Percentiles rank a stretch among this genome's conserved stretches.
Conservation (phyloP, 1,140 invertebrate genomes). For the Potamilus streckersoni region DNA sequence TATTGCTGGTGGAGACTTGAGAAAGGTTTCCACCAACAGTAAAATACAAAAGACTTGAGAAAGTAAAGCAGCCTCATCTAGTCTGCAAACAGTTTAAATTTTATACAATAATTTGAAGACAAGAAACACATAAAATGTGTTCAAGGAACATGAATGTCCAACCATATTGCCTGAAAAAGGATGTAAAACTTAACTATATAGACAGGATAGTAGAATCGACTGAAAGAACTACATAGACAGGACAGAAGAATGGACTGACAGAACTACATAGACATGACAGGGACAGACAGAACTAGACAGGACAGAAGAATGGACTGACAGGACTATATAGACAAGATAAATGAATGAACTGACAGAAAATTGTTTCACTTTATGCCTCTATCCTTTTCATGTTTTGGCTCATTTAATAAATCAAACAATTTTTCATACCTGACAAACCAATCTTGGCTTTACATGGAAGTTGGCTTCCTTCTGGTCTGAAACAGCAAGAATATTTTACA, state of each 20-base stretch:
- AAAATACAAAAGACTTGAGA: too few species aligned
- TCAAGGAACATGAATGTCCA: background rate
- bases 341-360: background rate
- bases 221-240: background rate
- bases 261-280: too few species aligned
- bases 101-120: background rate
- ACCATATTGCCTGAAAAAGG: background rate
- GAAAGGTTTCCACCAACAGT: too few species aligned
- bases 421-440: slow-evolving; percentile 59
- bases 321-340: background rate
- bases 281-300: background rate
- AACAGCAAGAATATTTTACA: background rate
- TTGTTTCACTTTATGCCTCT: background rate
- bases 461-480: slow-evolving; percentile 49
- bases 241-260: background rate
- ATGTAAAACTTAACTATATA: background rate
- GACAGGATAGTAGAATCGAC: background rate
- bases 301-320: background rate
- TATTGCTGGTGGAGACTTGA: too few species aligned
- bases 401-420: background rate
- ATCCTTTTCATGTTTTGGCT: too few species aligned
- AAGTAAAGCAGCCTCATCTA: too few species aligned
- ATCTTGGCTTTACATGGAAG: slow-evolving; percentile 63
- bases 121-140: background rate
- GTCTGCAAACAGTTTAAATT: too few species aligned